Evolutionary conservation across 1,140 invertebrate genomes (phyloP).

Genomic region (Holcopasites calliopsidis): DNA sequence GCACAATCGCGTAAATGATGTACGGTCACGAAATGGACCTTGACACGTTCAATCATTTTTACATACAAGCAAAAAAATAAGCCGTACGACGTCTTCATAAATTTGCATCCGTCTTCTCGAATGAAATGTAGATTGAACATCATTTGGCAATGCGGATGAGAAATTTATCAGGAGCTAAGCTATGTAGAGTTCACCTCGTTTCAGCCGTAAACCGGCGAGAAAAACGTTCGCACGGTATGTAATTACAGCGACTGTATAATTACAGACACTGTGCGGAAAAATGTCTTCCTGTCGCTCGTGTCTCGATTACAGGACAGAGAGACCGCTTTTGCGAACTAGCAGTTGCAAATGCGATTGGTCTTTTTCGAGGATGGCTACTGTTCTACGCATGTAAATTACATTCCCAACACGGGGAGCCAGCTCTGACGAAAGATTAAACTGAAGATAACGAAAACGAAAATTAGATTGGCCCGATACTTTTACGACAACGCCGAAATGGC

Average conservation of each 20-base stretch:
- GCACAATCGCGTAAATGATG: no score
- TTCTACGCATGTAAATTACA: conserved; percentile 31
- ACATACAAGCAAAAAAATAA: not conserved
- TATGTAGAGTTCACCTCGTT: not conserved
- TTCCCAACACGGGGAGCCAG: no score
- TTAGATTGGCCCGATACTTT: conserved; percentile 38
- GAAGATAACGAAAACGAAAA: conserved; percentile 30
- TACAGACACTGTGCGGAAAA: not conserved
- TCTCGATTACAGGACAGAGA: not conserved
- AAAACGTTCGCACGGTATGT: not conserved
- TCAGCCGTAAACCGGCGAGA: not conserved
- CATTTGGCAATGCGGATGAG: not conserved
- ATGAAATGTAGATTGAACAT: no score
- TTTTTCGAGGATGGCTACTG: no score
- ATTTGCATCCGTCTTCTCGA: not conserved
- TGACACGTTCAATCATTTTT: not conserved
- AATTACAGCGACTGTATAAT: not conserved
- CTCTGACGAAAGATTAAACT: conserved; percentile 4
- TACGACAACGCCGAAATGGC: conserved; percentile 31
- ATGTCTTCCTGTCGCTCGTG: not conserved
- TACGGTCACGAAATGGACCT: no score
- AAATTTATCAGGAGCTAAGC: not conserved
- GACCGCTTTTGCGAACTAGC: not conserved
- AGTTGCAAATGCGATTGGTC: not conserved
- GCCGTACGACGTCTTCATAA: not conserved